These are phyloP conservation scores for Paracanthobrama guichenoti DNA, from an alignment of 2,113 vertebrate species.

Conservation along the genomic window DNA sequence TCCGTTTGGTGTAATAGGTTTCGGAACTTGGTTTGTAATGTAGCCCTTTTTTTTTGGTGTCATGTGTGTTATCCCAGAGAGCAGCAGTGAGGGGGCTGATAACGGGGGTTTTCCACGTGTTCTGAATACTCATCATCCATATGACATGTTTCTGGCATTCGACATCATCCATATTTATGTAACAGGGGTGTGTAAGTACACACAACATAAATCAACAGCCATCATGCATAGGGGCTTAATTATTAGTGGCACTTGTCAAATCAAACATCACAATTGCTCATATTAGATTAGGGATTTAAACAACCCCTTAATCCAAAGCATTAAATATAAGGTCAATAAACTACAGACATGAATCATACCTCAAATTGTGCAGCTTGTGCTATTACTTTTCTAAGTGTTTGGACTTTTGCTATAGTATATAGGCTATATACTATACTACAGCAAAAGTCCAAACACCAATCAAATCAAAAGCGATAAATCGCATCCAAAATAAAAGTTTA, in stretches of 20 bases:
- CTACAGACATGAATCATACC: not conserved
- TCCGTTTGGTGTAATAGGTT: constrained; percentile 27
- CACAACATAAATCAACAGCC: constrained; percentile 10
- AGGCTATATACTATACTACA: too few species aligned
- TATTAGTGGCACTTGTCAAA: not conserved
- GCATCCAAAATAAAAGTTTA: too few species aligned
- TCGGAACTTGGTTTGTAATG: constrained; percentile 18
- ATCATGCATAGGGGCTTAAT: not conserved
- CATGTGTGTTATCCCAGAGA: not conserved
- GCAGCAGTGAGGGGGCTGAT: not conserved
- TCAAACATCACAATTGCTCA: constrained; percentile 3
- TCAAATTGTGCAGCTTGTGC: not conserved
- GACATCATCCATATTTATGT: not conserved
- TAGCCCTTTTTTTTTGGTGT: constrained; percentile 18
- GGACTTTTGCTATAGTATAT: too few species aligned
- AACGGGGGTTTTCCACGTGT: constrained; percentile 3
- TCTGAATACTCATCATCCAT: constrained; percentile 44
- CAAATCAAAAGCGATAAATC: too few species aligned
- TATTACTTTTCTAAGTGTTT: not conserved
- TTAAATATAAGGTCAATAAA: not conserved
- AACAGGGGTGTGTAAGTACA: not conserved
- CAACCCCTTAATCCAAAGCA: not conserved
- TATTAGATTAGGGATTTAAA: not conserved
- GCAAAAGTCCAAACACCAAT: too few species aligned
- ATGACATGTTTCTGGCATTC: constrained; percentile 27